Conservation (phyloP, 1,140 invertebrate genomes). For the Macrosteles quadrilineatus region DNA sequence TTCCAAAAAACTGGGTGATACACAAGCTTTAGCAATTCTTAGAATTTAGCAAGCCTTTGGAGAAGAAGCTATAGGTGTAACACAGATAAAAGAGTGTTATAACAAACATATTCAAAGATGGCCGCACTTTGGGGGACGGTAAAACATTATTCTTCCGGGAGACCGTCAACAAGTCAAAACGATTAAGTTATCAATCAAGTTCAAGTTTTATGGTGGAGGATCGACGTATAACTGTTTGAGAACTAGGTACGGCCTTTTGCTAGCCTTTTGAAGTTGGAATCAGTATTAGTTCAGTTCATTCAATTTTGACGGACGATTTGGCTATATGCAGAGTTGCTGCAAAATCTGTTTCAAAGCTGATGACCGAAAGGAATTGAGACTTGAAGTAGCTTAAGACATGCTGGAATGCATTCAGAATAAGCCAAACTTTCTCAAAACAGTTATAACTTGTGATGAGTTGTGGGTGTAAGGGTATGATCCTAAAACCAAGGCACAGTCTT, state of each 20-base stretch:
- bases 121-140: neutral
- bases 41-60: neutral
- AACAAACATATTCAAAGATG: neutral
- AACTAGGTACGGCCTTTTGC: neutral
- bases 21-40: neutral
- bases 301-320: neutral
- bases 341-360: conserved; percentile 4
- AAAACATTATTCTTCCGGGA: neutral
- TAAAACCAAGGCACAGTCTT: no score
- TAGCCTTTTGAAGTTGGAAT: no score
- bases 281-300: neutral
- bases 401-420: neutral
- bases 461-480: no score
- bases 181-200: conserved; percentile 1
- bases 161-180: conserved; percentile 6
- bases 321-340: conserved; percentile 5
- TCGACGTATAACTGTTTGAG: neutral
- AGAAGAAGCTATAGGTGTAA: neutral
- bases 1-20: neutral
- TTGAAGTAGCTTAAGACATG: neutral
- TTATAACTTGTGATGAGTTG: no score
- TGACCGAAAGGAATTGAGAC: neutral
- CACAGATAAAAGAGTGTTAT: neutral
- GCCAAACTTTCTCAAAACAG: no score
- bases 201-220: neutral